phyloP scores from a whole-genome alignment of 2,113 vertebrate genomes.

The Dunckerocampus dactyliophorus region DNA sequence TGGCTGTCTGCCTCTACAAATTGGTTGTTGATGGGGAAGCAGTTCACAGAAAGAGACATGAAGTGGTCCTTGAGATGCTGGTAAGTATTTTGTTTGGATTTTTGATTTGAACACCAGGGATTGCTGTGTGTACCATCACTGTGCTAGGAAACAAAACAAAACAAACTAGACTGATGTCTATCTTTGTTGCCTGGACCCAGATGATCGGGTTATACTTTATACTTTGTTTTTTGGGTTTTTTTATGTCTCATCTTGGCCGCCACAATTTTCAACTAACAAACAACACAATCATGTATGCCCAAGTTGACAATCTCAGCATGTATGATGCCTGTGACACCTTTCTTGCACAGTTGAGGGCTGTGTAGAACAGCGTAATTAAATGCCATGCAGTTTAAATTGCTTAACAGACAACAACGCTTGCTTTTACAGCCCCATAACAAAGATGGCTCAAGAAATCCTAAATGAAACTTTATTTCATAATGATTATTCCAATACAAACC shows the following conservation, averaged over 20 bases:
- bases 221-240: neutral
- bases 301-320: neutral
- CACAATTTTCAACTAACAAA: neutral
- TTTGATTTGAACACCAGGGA: constrained; percentile 14
- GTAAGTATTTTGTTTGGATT: constrained; percentile 7
- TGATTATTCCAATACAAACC: neutral
- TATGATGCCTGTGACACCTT: constrained; percentile 6
- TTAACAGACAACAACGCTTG: constrained; percentile 34
- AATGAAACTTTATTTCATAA: constrained; percentile 12
- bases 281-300: neutral
- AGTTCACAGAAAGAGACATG: constrained; percentile 9
- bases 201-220: neutral
- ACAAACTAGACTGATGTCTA: neutral
- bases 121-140: constrained; percentile 1
- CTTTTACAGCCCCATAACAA: constrained; percentile 45
- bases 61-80: constrained; percentile 21
- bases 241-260: too few relatives aligned
- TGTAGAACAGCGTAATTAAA: constrained; percentile 13
- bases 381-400: constrained; percentile 26
- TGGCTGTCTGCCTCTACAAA: constrained; percentile 21
- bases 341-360: constrained; percentile 26
- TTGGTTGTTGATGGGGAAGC: constrained; percentile 30
- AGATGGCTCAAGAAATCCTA: constrained; percentile 23
- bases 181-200: neutral
- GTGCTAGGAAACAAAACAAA: neutral